Conservation (phyloP, 1,140 invertebrate species). For the Ephestia elutella region DNA sequence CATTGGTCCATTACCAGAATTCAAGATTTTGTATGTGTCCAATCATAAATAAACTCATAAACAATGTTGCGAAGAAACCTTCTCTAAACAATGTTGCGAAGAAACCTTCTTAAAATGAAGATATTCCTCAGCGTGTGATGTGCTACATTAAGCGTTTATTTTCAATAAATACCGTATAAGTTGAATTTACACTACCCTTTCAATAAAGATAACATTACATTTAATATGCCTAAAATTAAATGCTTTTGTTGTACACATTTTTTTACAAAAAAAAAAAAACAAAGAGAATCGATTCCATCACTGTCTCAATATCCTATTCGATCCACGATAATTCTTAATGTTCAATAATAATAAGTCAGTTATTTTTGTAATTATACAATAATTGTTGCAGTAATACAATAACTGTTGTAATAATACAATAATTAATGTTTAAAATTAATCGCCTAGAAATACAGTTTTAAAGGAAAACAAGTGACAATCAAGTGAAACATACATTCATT, state of each 20-base stretch:
- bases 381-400: slow-evolving; percentile 58
- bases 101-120: slow-evolving; percentile 46
- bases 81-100: slow-evolving; percentile 35
- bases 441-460: slow-evolving; percentile 65
- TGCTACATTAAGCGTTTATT: slow-evolving; percentile 53
- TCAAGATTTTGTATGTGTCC: slow-evolving; percentile 26
- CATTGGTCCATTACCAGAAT: slow-evolving; percentile 60
- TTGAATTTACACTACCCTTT: slow-evolving; percentile 53
- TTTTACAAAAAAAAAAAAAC: slow-evolving; percentile 43
- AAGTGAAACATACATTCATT: slow-evolving; percentile 54
- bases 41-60: slow-evolving; percentile 32
- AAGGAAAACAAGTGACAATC: slow-evolving; percentile 60
- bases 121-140: slow-evolving; percentile 65
- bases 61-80: slow-evolving; percentile 35
- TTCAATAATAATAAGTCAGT: slow-evolving; percentile 60
- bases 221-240: slow-evolving; percentile 73
- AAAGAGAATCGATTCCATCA: slow-evolving; percentile 13
- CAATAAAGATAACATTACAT: slow-evolving; percentile 68
- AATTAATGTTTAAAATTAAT: slow-evolving; percentile 64
- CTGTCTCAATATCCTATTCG: slow-evolving; percentile 37
- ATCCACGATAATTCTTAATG: slow-evolving; percentile 58
- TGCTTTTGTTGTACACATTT: slow-evolving; percentile 71
- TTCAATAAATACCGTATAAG: slow-evolving; percentile 58
- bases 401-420: slow-evolving; percentile 67
- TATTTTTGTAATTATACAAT: slow-evolving; percentile 66